Evolutionary conservation across 2,113 vertebrate genomes (phyloP), one percentile per base, ranked within the genome.

Genomic region (Gila orcuttii): DNA sequence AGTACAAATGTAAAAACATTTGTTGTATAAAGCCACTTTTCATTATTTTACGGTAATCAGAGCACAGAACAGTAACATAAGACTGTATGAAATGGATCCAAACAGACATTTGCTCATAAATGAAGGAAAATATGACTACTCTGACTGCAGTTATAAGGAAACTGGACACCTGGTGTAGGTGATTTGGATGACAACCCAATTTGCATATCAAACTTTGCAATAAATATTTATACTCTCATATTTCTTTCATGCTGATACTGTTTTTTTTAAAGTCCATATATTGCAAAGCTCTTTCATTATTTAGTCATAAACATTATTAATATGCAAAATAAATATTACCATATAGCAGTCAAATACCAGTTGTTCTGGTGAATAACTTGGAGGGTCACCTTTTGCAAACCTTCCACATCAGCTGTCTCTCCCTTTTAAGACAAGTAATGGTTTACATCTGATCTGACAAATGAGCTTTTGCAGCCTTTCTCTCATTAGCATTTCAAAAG

Each of bases 401-500:
- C 69, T 80, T 73, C 21, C 45, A 57, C 79, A 21, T 60, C 86
- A 47, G 50, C 59, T 76, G 57, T 69, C 59, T 64, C 77, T 36
- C 45, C n/a, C 69, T 82, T 85, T 80, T 77, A 74, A 83, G 77
- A 52, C 39, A 79, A 79, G 76, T 83, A 84, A 88, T 87, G 77
- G 79, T 47, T 83, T 47, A 69, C 83, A 88, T 90, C 68, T 85
- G 84, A 88, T 90, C 86, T 86, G 85, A 87, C 89, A 90, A 88
- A 87, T 84, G 8, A 66, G 86, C 86, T 86, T 90, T 87, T 86
- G 79, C 76, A 75, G 80, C 55, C 81, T 75, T 57, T 36, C 57
- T n/a, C 57, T 45, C 33, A 87, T 90, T 90, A 86, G 84, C 89
- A 90, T 90, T 87, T 90, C 87, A 90, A 90, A 90, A 86, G 87